Evolutionary conservation across 2,113 vertebrate genomes (phyloP).

Genomic region (Corapipo altera): DNA sequence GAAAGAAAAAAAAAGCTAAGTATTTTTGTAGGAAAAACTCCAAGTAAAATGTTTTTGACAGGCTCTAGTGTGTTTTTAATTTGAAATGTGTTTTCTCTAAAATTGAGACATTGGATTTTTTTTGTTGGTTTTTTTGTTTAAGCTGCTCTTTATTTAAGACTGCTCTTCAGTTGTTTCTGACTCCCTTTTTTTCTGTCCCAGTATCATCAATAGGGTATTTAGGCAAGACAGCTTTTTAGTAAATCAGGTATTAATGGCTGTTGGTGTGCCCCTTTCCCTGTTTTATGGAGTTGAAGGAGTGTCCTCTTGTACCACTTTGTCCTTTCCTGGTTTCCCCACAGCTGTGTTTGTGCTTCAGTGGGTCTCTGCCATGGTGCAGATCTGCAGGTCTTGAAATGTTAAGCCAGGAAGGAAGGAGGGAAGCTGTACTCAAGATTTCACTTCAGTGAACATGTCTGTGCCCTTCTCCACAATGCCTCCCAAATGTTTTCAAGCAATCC

Average conservation of each 20-base stretch:
- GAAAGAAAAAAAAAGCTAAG: neutral
- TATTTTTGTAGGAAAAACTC: neutral
- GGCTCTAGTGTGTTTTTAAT: neutral
- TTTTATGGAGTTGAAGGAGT: neutral
- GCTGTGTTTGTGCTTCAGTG: neutral
- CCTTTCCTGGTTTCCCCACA: fast-evolving
- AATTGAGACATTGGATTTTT: neutral
- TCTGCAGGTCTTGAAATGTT: neutral
- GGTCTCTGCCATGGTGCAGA: neutral
- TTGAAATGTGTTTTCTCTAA: neutral
- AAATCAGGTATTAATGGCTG: neutral
- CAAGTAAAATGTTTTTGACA: neutral
- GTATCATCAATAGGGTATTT: neutral
- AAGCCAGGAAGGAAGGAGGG: neutral
- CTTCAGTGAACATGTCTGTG: fast-evolving
- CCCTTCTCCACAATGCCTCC: neutral
- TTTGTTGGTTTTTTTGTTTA: neutral
- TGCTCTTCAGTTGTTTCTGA: neutral
- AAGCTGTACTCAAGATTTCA: neutral
- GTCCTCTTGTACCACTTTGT: fast-evolving
- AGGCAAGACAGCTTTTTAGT: neutral
- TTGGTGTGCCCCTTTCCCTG: neutral
- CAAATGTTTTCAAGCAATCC: neutral
- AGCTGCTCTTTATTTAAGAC: neutral
- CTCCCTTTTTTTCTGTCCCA: neutral